Conservation (phyloP, 2,888 invertebrate genomes). For the Leucania comma region DNA sequence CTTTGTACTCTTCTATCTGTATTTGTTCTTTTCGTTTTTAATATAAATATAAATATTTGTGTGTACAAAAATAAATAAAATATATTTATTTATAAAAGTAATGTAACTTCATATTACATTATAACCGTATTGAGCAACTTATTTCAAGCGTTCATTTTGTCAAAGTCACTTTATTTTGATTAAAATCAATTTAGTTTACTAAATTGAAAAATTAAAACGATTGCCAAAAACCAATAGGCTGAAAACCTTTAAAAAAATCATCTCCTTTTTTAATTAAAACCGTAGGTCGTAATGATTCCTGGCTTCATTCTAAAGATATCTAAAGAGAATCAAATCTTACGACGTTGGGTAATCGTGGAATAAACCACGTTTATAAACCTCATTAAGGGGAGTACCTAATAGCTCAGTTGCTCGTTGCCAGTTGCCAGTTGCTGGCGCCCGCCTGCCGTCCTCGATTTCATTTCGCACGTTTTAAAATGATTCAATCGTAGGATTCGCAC, state of each 20-base stretch:
- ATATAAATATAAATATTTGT: no score
- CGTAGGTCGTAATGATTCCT: constrained; percentile 63
- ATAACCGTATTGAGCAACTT: background rate
- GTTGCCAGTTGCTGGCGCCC: constrained; percentile 66
- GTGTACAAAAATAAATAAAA: no score
- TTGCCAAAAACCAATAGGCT: constrained; percentile 21
- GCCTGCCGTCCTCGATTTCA: constrained; percentile 72
- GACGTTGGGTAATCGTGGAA: constrained; percentile 79
- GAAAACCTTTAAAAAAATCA: constrained; percentile 9
- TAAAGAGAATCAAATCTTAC: constrained; percentile 79
- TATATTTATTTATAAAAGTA: no score
- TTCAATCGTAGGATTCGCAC: constrained; percentile 69
- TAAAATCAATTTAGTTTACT: constrained; percentile 32
- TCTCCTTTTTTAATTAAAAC: constrained; percentile 70
- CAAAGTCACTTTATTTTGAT: background rate
- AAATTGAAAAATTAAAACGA: constrained; percentile 20
- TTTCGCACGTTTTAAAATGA: constrained; percentile 79
- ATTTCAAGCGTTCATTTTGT: background rate
- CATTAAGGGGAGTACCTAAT: constrained; percentile 77
- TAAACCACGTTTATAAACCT: constrained; percentile 82
- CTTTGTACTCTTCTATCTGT: no score
- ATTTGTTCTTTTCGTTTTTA: no score
- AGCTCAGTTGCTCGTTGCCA: constrained; percentile 66
- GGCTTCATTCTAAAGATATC: constrained; percentile 72
- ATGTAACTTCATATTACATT: background rate